phyloP scores from a whole-genome alignment of 2,888 invertebrate species.

The Bombyx huttoni region DNA sequence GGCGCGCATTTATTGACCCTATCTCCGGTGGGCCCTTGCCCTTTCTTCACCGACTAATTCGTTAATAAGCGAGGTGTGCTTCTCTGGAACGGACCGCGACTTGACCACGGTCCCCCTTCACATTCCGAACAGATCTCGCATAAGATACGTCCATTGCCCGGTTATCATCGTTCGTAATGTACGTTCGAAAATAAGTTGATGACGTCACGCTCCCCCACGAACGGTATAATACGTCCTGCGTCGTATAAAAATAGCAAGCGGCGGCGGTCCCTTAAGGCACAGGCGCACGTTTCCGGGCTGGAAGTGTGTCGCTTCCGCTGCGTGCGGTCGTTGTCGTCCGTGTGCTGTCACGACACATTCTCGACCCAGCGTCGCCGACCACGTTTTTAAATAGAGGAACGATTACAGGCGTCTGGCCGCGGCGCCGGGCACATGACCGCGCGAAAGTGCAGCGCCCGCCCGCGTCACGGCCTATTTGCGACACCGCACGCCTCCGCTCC shows the following conservation, averaged over 20 bases:
- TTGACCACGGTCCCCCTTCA: constrained; percentile 8
- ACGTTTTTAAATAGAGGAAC: constrained; percentile 69
- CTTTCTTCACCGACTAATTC: constrained; percentile 42
- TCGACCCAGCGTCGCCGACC: constrained; percentile 53
- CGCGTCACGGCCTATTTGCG: constrained; percentile 69
- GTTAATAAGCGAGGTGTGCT: constrained; percentile 46
- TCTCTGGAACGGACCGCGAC: constrained; percentile 41
- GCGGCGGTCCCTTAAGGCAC: constrained; percentile 64
- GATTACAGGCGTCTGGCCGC: constrained; percentile 64
- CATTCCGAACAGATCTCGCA: neutral
- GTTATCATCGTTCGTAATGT: constrained; percentile 2
- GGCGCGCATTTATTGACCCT: constrained; percentile 64
- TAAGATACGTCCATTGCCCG: neutral
- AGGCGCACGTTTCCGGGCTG: constrained; percentile 68
- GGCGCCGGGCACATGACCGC: constrained; percentile 65
- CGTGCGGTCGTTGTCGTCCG: constrained; percentile 66
- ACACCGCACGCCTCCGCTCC: constrained; percentile 19
- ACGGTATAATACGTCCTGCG: constrained; percentile 34
- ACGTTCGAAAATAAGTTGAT: constrained; percentile 39
- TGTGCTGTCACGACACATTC: constrained; percentile 63
- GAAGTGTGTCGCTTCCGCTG: constrained; percentile 70
- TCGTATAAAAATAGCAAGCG: constrained; percentile 51
- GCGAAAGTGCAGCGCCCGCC: constrained; percentile 68
- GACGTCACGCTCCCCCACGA: constrained; percentile 43
- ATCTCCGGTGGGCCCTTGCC: constrained; percentile 59